phyloP scores from a whole-genome alignment of 2,113 vertebrate genomes.

The Cyprinus carpio region DNA sequence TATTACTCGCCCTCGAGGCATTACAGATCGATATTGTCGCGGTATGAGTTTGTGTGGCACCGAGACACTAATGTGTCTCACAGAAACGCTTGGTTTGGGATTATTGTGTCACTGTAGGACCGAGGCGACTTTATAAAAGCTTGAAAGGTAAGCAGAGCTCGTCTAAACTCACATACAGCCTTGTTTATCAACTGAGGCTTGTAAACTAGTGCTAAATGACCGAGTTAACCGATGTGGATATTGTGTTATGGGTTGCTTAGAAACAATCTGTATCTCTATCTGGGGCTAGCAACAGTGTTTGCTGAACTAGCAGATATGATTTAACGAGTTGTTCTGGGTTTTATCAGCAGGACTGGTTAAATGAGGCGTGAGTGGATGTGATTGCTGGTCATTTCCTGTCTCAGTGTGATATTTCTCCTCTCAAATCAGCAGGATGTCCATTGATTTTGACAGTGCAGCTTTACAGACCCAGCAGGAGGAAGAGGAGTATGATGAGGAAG shows the following conservation, averaged over 20 bases:
- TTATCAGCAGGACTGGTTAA: not conserved
- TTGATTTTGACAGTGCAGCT: conserved; percentile 79
- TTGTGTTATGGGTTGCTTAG: not conserved
- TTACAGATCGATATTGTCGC: not conserved
- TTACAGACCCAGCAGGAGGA: conserved; percentile 77
- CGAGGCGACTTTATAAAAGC: not conserved
- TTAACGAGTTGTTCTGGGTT: not conserved
- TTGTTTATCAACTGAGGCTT: not conserved
- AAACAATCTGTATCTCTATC: not conserved
- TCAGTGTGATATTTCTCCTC: not conserved
- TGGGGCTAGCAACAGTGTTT: not conserved
- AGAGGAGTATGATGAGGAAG: conserved; percentile 77
- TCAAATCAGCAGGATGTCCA: conserved; percentile 70
- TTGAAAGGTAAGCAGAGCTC: conserved; percentile 18
- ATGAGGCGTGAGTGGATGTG: not conserved
- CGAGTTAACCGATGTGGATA: not conserved
- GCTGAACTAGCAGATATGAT: not conserved
- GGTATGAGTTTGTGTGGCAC: not conserved
- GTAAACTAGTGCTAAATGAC: not conserved
- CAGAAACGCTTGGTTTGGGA: not conserved
- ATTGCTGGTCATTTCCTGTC: conserved; percentile 6
- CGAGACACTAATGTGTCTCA: not conserved
- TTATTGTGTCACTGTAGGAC: not conserved
- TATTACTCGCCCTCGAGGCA: not conserved
- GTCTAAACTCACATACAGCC: not conserved